Conservation (phyloP, 2,113 vertebrate genomes). For the Archilochus colubris region DNA sequence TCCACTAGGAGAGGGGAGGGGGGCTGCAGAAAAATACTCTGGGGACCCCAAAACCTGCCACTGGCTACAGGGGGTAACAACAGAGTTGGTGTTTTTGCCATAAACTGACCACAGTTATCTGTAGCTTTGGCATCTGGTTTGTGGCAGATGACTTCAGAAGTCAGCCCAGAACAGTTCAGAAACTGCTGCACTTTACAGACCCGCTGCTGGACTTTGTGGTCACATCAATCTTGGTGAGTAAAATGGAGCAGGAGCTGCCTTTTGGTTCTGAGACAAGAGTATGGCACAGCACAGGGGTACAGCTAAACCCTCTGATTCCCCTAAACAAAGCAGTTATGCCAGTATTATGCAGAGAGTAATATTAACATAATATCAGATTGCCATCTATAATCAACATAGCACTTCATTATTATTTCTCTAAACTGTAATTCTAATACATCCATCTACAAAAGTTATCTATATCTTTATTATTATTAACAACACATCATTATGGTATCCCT, state of each 20-base stretch:
- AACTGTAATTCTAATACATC: too few relatives aligned
- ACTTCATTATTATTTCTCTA: too few relatives aligned
- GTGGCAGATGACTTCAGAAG: neutral
- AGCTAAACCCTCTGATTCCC: neutral
- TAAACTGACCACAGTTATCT: neutral
- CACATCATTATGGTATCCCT: neutral
- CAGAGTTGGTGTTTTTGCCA: neutral
- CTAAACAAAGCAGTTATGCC: neutral
- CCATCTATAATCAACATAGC: neutral
- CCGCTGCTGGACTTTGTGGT: neutral
- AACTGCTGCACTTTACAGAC: neutral
- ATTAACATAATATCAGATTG: neutral
- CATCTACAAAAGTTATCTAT: too few relatives aligned
- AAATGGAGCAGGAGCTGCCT: neutral
- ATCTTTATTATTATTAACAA: too few relatives aligned
- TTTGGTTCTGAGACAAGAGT: neutral
- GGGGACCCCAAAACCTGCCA: neutral
- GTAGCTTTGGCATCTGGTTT: neutral
- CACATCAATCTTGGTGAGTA: neutral
- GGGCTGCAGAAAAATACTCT: neutral
- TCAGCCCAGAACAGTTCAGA: neutral
- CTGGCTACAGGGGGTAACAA: rapidly evolving
- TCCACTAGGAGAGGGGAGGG: too few relatives aligned
- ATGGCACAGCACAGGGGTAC: rapidly evolving
- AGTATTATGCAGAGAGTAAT: neutral